A percentile compares a stretch with the other conserved stretches of the same genome.
phyloP scores from a whole-genome alignment of 2,113 vertebrate genomes.

The Sminthopsis crassicaudata region DNA sequence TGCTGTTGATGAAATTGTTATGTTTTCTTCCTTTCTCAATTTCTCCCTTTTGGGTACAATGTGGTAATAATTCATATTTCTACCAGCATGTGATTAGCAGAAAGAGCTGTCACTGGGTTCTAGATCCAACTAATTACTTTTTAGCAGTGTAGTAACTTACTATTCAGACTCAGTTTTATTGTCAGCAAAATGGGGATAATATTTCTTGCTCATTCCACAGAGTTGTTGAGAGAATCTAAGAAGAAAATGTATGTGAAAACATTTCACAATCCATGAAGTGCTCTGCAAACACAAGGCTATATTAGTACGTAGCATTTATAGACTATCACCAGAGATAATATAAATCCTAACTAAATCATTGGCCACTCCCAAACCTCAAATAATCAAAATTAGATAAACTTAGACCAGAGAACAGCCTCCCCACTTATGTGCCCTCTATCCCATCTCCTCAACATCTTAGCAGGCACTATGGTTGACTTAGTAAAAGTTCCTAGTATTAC shows the following conservation, averaged over 20 bases:
- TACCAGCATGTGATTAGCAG: neutral
- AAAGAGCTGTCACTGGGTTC: neutral
- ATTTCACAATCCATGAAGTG: neutral
- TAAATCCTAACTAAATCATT: neutral
- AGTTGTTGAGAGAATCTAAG: no score
- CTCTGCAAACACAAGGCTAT: neutral
- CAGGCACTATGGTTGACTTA: neutral
- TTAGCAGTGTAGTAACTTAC: no score
- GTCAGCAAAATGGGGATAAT: neutral
- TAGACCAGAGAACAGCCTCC: neutral
- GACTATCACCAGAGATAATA: neutral
- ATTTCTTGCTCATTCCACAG: neutral
- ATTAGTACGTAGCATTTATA: neutral
- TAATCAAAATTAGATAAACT: neutral
- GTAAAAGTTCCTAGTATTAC: neutral
- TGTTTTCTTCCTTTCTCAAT: conserved; percentile 25
- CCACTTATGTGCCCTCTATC: neutral
- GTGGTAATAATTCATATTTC: neutral
- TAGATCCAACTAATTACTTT: neutral
- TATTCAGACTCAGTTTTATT: neutral
- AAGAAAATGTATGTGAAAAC: neutral
- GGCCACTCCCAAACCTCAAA: neutral
- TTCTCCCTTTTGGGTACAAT: neutral
- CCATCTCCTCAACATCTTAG: neutral
- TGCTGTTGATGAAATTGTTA: neutral